Evolutionary conservation across 2,888 invertebrate genomes (phyloP), one percentile per base, ranked within the genome.

Genomic region (Ophraella communa): DNA sequence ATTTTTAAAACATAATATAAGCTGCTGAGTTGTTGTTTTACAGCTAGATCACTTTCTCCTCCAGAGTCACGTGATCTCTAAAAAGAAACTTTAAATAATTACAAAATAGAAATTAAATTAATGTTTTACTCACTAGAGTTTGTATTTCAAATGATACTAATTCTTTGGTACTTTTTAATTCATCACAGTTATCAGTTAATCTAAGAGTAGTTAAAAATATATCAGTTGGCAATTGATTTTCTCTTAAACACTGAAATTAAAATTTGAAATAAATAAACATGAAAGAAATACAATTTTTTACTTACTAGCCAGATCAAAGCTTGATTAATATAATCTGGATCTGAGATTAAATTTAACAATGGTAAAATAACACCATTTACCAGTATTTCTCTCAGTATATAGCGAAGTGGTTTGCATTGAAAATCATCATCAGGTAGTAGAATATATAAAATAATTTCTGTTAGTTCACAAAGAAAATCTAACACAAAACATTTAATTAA

Each of bases 241-340:
- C 93, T 71, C 90, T 89, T 78, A 88, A 86, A 80, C 94, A 93
- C 94, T 95, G 82, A 70, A 87, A 85, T 21, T 59, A 33, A 18
- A 35, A 33, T 21, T 21, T 44, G 17, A 49, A 20, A 20, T 35
- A n/a, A 27, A n/a, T 11, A n/a, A 39, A 10, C 39, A 5, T 11
- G n/a, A 5, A 33, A 33, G n/a, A 23, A 10, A 17, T 3, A 20
- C 1, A 17, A 52, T 21, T 14, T n/a, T 24, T 7, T 45, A 66
- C 90, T 87, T 81, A 95, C 95, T 87, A 92, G 87, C 91, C 92
- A 93, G 76, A 95, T 88, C 77, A 95, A 91, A 67, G 90, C 88
- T 82, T 94, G 92, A 83, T 96, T 96, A 72, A 96, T 91, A 79
- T 92, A 95, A 85, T 96, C 95, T 55, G 96, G 95, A 83, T 95